Evolutionary conservation across 2,888 invertebrate genomes (phyloP).

Genomic region (Ophioninae sp.): DNA sequence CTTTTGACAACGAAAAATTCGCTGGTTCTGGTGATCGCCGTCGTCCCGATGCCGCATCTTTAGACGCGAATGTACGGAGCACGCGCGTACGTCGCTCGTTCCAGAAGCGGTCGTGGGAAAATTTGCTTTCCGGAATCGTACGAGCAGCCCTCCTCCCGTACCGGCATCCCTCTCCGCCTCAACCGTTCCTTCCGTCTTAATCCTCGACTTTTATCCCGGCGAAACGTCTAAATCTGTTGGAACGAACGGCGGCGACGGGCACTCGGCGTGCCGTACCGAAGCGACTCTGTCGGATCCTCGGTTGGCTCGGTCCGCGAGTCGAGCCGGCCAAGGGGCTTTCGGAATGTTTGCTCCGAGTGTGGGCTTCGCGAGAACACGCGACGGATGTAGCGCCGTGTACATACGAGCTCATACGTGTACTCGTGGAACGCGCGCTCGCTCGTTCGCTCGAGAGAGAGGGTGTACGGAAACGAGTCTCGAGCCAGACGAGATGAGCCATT

Average conservation of each 20-base stretch:
- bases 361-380: conserved; percentile 32
- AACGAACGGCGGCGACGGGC: conserved; percentile 68
- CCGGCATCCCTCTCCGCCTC: conserved; percentile 6
- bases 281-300: conserved; percentile 51
- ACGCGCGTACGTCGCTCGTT: conserved; percentile 37
- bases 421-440: neutral
- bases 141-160: neutral
- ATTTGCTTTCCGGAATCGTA: conserved; percentile 39
- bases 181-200: conserved; percentile 27
- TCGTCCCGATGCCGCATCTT: neutral
- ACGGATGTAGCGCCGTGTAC: conserved; percentile 8
- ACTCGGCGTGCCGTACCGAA: conserved; percentile 50
- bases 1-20: conserved; percentile 57
- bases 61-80: conserved; percentile 44
- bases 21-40: conserved; percentile 25
- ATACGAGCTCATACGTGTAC: neutral
- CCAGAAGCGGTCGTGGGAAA: conserved; percentile 8
- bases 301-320: conserved; percentile 35
- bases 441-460: neutral
- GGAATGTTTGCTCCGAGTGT: conserved; percentile 29
- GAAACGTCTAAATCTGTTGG: conserved; percentile 76
- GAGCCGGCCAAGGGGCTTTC: conserved; percentile 20
- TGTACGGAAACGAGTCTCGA: neutral
- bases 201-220: conserved; percentile 13
- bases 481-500: neutral